phyloP scores from a whole-genome alignment of 2,113 vertebrate species.

The Heterotis niloticus region DNA sequence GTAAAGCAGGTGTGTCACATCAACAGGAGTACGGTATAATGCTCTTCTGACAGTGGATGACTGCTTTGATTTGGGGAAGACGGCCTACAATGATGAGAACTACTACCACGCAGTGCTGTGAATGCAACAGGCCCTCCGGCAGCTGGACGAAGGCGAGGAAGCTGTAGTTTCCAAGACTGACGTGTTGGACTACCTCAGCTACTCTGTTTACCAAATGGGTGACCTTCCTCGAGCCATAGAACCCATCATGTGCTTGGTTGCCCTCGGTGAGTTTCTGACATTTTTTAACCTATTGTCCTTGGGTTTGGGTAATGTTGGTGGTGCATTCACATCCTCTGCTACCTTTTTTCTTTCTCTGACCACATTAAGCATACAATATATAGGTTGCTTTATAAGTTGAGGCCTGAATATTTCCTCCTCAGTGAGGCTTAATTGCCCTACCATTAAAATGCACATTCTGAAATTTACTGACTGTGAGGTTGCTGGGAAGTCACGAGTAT shows the following conservation, averaged over 20 bases:
- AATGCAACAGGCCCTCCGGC: slow-evolving; percentile 90
- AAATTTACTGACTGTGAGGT: not conserved
- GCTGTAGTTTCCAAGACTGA: slow-evolving; percentile 69
- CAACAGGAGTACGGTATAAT: slow-evolving; percentile 75
- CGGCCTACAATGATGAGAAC: slow-evolving; percentile 85
- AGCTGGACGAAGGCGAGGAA: slow-evolving; percentile 83
- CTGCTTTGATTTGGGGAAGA: slow-evolving; percentile 92
- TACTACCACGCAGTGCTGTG: slow-evolving; percentile 93
- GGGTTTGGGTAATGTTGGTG: not conserved
- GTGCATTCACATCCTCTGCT: not conserved
- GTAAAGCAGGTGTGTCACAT: not conserved
- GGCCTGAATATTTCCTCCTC: not conserved
- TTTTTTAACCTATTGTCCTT: too few relatives aligned
- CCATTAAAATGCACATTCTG: not conserved
- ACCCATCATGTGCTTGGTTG: slow-evolving; percentile 83
- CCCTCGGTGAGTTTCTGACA: slow-evolving; percentile 69
- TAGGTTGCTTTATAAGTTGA: not conserved
- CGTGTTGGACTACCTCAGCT: slow-evolving; percentile 94
- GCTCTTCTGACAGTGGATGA: slow-evolving; percentile 79
- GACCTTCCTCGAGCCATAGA: slow-evolving; percentile 85
- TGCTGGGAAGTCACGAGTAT: not conserved
- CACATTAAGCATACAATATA: not conserved
- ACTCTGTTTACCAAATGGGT: slow-evolving; percentile 93
- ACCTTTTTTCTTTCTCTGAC: not conserved
- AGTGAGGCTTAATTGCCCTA: not conserved